phyloP scores from a whole-genome alignment of 2,888 invertebrate species.

The Phortica magna region DNA sequence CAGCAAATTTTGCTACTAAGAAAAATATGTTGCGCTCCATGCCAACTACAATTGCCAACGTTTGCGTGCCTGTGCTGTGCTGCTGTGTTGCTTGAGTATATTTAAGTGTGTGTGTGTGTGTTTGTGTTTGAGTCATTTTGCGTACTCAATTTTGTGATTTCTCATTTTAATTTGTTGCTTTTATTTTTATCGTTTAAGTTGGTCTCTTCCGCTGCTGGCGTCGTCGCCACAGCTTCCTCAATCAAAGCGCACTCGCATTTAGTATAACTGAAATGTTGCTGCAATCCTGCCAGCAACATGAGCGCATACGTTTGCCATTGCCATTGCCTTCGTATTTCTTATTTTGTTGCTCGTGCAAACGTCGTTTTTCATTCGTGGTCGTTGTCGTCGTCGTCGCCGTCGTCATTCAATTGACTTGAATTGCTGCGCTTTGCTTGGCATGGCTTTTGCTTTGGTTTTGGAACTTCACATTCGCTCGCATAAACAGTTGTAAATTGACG shows the following conservation, averaged over 20 bases:
- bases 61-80: background rate
- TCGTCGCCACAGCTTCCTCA: background rate
- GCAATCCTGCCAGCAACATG: constrained; percentile 23
- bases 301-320: too few species aligned
- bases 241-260: constrained; percentile 5
- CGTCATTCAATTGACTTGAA: constrained; percentile 36
- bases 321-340: too few species aligned
- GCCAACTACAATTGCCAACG: background rate
- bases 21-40: too few species aligned
- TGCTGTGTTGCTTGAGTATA: background rate
- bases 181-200: constrained; percentile 20
- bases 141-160: constrained; percentile 1
- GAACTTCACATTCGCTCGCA: constrained; percentile 65
- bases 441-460: constrained; percentile 62
- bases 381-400: constrained; percentile 53
- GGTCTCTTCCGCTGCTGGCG: background rate
- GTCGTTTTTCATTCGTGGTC: background rate
- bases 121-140: constrained; percentile 10
- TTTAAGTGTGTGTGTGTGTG: constrained; percentile 2
- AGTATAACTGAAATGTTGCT: constrained; percentile 31
- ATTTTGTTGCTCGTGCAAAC: too few species aligned
- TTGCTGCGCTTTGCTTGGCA: background rate
- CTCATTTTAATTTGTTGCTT: constrained; percentile 23
- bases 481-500: constrained; percentile 75
- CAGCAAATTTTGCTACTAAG: too few species aligned